Evolutionary conservation across 1,140 invertebrate genomes (phyloP), one percentile per base, ranked within the genome.

Genomic region (Neuroterus valhalla): DNA sequence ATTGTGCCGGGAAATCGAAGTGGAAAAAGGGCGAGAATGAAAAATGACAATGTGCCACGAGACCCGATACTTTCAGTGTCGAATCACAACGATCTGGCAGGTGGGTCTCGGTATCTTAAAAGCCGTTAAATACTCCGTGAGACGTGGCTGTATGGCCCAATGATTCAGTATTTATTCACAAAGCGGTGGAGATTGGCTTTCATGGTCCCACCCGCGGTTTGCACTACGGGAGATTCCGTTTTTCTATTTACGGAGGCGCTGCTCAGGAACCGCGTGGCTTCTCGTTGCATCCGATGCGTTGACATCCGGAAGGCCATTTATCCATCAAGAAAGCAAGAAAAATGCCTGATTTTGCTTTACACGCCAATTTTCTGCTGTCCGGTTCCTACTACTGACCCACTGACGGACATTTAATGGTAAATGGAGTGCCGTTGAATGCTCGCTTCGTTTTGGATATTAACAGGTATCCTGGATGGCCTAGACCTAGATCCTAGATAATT

Each of bases 131-230:
- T 81, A 81, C 82, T 78, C 69, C 50, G 45, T 50, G 72, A 75
- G 52, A 76, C 31, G 71, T 71, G 70, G 66, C 72, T 78, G 44
- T n/a, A 42, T 70, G 71, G 38, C 78, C 66, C 81, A 78, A 85
- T 87, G 86, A 88, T 87, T 84, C 81, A 83, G 85, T 88, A 87
- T 82, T 86, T 84, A 86, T 82, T 76, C 72, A 89, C 85, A 89
- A 88, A 88, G 72, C 77, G 42, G 38, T 77, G 84, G 81, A 83
- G 87, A 87, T 87, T 86, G 82, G 74, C 84, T 86, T 81, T 78
- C 77, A 72, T 66, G 73, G 71, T 70, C 77, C 81, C 83, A 79
- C 78, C 82, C 81, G 82, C 74, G 70, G 79, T 71, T 78, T 69
- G 42, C 80, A n/a, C 85, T 62, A 19, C 80, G 82, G 86, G 87